Base-by-base conservation (phyloP, 1,140 invertebrate genomes). In the Bursaphelenchus mucronatus region DNA sequence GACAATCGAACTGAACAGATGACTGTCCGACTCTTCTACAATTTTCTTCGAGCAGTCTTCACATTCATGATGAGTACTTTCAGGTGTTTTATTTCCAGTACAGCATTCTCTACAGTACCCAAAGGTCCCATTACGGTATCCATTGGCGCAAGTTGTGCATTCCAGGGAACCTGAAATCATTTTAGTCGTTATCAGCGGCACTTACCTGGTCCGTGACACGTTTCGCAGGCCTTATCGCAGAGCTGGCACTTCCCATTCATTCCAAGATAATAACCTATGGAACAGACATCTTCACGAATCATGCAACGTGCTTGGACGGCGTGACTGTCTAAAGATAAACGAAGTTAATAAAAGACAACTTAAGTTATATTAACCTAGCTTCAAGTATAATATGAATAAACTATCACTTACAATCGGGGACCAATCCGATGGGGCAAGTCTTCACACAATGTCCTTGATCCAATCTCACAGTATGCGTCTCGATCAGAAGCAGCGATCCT, bases 381-480 rank as follows among this genome's bases (percentile, higher is more conserved):
- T 30, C 30, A 3, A 30, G 30, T 30, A 30, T 30, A 30, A 30
- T 30, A 30, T 5, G 5, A 30, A 44, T 15, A 30, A 41, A 13
- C 7, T 15, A 10, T 40, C 1, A 44, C 77, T 65, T 62, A 79
- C 77, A 79, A 67, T 81, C 78, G 45, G 76, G 57, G 43, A 78
- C 51, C 8, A 79, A 61, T 6, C 79, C 78, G 0, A 43, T 44
- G 8, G 78, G 78, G 45, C 78, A 79, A 15, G 64, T 52, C n/a
- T 68, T 67, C 5, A 81, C 79, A 63, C 78, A 79, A 30, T 75
- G 69, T 45, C 79, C 78, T 56, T 79, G 78, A 54, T 79, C 71
- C 40, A 75, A 63, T 43, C 78, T 70, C 2, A 63, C 69, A 55
- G 59, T 68, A 61, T 76, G 74, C 1, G 76, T 68, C 58, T 79